Percentiles rank a stretch among this genome's conserved stretches.
phyloP scores from a whole-genome alignment of 2,888 invertebrate species.

The Patella pellucida region DNA sequence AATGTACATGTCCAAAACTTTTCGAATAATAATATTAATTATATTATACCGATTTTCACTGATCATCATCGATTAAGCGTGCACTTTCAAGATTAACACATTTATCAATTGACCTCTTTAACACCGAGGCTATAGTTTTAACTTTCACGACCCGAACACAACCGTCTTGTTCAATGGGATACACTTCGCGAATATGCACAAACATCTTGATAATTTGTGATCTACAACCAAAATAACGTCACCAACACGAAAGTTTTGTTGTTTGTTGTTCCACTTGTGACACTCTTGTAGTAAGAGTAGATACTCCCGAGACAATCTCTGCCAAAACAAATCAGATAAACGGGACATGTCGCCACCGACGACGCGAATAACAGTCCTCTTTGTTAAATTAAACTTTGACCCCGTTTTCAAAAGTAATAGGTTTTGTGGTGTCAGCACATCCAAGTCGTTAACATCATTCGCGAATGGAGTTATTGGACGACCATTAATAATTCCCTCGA shows the following conservation, averaged over 20 bases:
- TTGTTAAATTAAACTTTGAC: slow-evolving; percentile 15
- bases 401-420: slow-evolving; percentile 15
- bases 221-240: slow-evolving; percentile 11
- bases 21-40: too few relatives aligned
- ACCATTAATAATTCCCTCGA: slow-evolving; percentile 30
- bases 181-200: neutral
- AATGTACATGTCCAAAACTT: too few relatives aligned
- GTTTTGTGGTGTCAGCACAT: too few relatives aligned
- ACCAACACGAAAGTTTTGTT: neutral
- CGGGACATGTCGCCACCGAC: slow-evolving; percentile 35
- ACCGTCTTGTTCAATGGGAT: neutral
- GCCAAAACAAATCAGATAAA: slow-evolving; percentile 30
- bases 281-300: slow-evolving; percentile 22
- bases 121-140: neutral
- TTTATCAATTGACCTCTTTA: slow-evolving; percentile 9
- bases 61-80: too few relatives aligned
- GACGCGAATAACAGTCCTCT: slow-evolving; percentile 23
- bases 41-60: too few relatives aligned
- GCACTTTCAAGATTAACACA: neutral
- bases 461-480: slow-evolving; percentile 27
- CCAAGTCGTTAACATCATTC: slow-evolving; percentile 21
- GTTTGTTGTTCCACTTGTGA: slow-evolving; percentile 16
- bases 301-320: slow-evolving; percentile 25
- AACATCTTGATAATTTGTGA: neutral
- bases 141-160: neutral